Evolutionary conservation across 1,140 invertebrate genomes (phyloP).

Genomic region (Campodea augens): DNA sequence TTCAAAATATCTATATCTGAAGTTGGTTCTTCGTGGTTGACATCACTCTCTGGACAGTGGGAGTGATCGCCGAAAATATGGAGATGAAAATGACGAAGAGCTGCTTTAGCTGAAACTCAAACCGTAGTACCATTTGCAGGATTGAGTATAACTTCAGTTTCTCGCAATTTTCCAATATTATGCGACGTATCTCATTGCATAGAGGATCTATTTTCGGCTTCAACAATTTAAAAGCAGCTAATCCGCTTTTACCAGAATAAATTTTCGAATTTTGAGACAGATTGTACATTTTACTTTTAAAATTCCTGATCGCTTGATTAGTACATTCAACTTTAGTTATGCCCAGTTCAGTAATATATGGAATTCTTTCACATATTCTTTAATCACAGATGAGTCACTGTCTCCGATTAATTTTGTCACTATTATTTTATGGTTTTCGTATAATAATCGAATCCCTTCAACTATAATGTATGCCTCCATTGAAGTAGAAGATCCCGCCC

Average conservation of each 20-base stretch:
- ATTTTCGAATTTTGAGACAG: not conserved
- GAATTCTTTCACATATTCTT: not conserved
- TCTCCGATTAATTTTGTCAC: constrained; percentile 2
- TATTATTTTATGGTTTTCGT: constrained; percentile 3
- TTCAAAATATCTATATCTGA: not conserved
- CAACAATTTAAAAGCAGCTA: not conserved
- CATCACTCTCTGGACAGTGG: not conserved
- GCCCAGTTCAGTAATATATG: not conserved
- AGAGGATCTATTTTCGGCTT: not conserved
- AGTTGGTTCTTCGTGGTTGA: not conserved
- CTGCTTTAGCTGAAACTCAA: no score
- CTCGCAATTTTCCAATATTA: not conserved
- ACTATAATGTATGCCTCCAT: constrained; percentile 10
- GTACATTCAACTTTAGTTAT: not conserved
- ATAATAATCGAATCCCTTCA: constrained; percentile 1
- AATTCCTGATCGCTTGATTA: not conserved
- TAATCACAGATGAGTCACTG: constrained; percentile 5
- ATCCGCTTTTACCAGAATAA: not conserved
- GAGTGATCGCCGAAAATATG: not conserved
- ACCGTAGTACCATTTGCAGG: no score
- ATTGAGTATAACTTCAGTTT: not conserved
- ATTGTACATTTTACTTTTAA: not conserved
- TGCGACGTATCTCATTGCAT: not conserved
- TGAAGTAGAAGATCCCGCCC: constrained; percentile 2
- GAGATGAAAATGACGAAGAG: not conserved